Evolutionary conservation across 2,113 vertebrate genomes (phyloP).

Genomic region (Larimichthys crocea): DNA sequence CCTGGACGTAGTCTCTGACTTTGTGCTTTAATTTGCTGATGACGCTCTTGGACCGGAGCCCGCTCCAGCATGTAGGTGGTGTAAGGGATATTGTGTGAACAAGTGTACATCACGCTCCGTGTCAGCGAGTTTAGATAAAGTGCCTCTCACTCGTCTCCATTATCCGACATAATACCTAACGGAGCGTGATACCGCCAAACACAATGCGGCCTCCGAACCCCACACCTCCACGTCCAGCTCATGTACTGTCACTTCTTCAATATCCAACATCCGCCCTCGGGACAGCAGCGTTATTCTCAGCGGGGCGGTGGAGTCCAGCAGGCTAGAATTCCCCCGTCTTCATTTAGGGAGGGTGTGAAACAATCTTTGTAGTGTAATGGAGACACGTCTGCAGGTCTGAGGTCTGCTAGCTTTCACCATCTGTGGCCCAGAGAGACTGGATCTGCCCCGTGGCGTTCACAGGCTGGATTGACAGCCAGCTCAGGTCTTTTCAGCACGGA

Average conservation of each 20-base stretch:
- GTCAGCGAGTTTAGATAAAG: conserved; percentile 53
- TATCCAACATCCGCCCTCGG: conserved; percentile 35
- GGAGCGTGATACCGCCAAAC: conserved; percentile 37
- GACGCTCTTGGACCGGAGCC: conserved; percentile 4
- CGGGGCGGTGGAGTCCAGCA: not conserved
- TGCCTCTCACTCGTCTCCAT: conserved; percentile 53
- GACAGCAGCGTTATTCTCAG: conserved; percentile 22
- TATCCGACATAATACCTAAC: conserved; percentile 46
- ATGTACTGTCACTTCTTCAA: conserved; percentile 19
- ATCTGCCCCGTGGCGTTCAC: conserved; percentile 15
- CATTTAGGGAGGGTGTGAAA: conserved; percentile 55
- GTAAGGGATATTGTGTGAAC: conserved; percentile 14
- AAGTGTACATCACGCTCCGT: conserved; percentile 25
- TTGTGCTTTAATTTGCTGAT: not conserved
- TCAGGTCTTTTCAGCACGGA: conserved; percentile 23
- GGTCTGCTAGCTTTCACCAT: conserved; percentile 57
- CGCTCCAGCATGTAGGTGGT: not conserved
- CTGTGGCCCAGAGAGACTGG: conserved; percentile 26
- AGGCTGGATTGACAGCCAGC: conserved; percentile 30
- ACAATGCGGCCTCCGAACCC: conserved; percentile 43
- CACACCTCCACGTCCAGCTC: conserved; percentile 44
- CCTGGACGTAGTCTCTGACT: too few relatives aligned
- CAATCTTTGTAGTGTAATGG: conserved; percentile 58
- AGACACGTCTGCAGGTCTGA: conserved; percentile 48
- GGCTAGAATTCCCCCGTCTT: conserved; percentile 38